These are phyloP conservation scores for Pangasius sanitwongsei DNA, from an alignment of 2,797 vertebrate species.

Conservation along the genomic window DNA sequence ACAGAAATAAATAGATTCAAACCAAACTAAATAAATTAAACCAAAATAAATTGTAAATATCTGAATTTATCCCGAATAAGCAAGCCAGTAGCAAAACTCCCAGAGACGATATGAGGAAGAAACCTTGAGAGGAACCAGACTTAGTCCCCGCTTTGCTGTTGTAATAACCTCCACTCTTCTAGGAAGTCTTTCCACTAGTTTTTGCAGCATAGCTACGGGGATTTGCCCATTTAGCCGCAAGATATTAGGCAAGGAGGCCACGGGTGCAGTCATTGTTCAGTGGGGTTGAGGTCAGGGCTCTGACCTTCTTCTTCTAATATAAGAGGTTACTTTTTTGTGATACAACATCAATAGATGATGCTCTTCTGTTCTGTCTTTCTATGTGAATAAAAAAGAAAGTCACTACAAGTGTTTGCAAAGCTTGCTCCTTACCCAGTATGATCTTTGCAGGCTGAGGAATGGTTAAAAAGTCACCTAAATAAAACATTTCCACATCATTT, in stretches of 20 bases:
- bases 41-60: too few relatives aligned
- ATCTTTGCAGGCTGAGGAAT: background rate
- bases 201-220: background rate
- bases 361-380: background rate
- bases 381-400: background rate
- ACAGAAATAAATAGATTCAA: too few relatives aligned
- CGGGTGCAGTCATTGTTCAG: background rate
- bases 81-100: too few relatives aligned
- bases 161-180: background rate
- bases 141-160: background rate
- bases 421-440: background rate
- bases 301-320: background rate
- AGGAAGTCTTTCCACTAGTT: background rate
- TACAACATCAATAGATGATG: background rate
- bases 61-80: too few relatives aligned
- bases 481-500: background rate
- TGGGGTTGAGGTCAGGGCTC: background rate
- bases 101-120: too few relatives aligned
- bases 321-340: background rate
- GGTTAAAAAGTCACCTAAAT: background rate
- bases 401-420: background rate
- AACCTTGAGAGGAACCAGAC: background rate
- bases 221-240: background rate
- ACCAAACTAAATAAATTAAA: too few relatives aligned
- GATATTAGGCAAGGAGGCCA: background rate